Evolutionary conservation across 2,888 invertebrate genomes (phyloP).

Genomic region (Xylota segnis): DNA sequence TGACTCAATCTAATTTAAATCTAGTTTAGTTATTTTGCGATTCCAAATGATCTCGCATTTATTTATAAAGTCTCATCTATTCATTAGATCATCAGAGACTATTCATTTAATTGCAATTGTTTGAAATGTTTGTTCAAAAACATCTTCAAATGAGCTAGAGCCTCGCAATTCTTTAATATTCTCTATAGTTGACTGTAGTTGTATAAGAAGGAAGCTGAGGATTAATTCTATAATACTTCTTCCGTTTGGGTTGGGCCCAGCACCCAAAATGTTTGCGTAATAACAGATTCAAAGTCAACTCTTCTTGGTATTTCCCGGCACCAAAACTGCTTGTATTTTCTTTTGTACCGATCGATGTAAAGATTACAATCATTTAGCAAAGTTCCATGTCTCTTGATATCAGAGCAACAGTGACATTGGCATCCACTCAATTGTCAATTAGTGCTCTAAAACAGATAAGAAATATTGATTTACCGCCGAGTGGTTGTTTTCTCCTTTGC

Average conservation of each 20-base stretch:
- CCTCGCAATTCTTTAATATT: no score
- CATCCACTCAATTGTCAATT: constrained; percentile 19
- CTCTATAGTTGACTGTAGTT: no score
- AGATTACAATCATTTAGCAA: constrained; percentile 10
- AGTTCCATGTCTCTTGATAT: constrained; percentile 3
- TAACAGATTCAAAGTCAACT: background rate
- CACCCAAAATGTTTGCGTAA: background rate
- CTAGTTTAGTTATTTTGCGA: no score
- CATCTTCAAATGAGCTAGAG: no score
- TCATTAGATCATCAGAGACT: no score
- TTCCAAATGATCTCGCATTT: no score
- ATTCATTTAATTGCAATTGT: no score
- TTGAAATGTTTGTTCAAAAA: no score
- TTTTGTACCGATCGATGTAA: background rate
- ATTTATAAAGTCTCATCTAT: no score
- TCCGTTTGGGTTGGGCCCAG: background rate
- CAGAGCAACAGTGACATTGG: constrained; percentile 13
- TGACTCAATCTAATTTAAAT: no score
- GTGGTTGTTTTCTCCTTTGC: constrained; percentile 13
- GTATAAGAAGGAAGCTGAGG: background rate
- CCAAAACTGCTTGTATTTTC: background rate
- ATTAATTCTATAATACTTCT: background rate
- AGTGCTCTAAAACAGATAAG: constrained; percentile 25
- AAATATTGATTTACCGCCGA: constrained; percentile 7
- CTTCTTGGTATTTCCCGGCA: background rate